A percentile compares a stretch with the other conserved stretches of the same genome.
Evolutionary conservation across 2,888 invertebrate species (phyloP).

Genomic region (Siphonodentalium dalli): DNA sequence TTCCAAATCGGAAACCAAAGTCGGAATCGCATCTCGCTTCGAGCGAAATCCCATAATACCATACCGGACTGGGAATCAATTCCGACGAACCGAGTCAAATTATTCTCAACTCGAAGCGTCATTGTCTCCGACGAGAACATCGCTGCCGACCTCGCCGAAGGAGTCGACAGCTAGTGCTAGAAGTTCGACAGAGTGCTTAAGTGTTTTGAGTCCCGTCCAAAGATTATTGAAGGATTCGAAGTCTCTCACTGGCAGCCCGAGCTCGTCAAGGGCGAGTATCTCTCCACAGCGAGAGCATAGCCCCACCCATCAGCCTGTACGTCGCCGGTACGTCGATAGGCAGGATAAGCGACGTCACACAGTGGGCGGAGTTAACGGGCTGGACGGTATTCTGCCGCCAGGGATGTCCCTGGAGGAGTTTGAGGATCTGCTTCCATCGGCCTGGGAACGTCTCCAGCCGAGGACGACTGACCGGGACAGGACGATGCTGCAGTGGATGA

Average conservation of each 20-base stretch:
- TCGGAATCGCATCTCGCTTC: conserved; percentile 60
- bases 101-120: too few species aligned
- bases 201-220: too few species aligned
- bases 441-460: conserved; percentile 63
- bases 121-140: too few species aligned
- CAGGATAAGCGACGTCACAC: conserved; percentile 77
- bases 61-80: conserved; percentile 15
- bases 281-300: too few species aligned
- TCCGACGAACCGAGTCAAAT: too few species aligned
- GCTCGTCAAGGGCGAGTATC: not conserved
- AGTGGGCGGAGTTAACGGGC: conserved; percentile 91
- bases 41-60: conserved; percentile 45
- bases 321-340: conserved; percentile 33
- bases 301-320: conserved; percentile 29
- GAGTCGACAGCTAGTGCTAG: too few species aligned
- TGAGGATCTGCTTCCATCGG: conserved; percentile 36
- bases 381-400: conserved; percentile 67
- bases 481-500: conserved; percentile 61
- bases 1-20: conserved; percentile 49
- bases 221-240: too few species aligned
- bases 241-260: not conserved
- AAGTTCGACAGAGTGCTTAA: too few species aligned
- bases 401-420: conserved; percentile 28
- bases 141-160: too few species aligned
- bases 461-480: conserved; percentile 38